Base-by-base conservation (phyloP, 2,888 invertebrate genomes). In the Epistrophe eligans region DNA sequence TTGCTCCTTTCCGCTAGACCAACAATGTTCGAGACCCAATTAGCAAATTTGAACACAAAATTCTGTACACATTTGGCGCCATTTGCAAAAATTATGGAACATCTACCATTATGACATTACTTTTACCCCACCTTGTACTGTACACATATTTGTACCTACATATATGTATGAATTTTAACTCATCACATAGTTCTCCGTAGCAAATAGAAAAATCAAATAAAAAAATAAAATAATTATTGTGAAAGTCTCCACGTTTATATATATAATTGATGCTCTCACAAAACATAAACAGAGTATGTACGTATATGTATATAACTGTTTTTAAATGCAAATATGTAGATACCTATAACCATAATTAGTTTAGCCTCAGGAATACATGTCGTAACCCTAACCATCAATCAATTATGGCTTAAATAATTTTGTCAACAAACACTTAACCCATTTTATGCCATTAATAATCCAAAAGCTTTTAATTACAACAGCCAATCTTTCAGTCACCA, bases 371-470 rank as follows among this genome's bases (percentile, higher is more conserved):
- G 58, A 17, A 55, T 28, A 55, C 50, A 55, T 32, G 15, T 8
- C 35, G 6, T 10, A 35, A n/a, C 8, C 35, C 3, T 11, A 17
- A n/a, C 13, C n/a, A 24, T 6, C 35, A 60, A 40, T 13, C 24
- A 38, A 50, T 52, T 52, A 55, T 55, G 15, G 9, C 74, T 66
- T 74, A 84, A 60, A 84, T 76, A 72, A 58, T 76, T 77, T 81
- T 81, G 81, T 85, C 85, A 81, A 77, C 81, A 85, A 85, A 81
- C 70, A 74, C 77, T 85, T 85, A 85, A 81, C 84, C 84, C 57
- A 85, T 77, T 85, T 81, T 57, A 81, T 50, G 73, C 38, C 67
- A 64, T 71, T 58, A 28, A 55, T 85, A 77, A 85, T 81, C 84
- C 73, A 77, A 84, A 76, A 19, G 55, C 70, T 84, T 72, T 64